Conservation (phyloP, 2,113 vertebrate species). For the Dendrocopos noguchii region DNA sequence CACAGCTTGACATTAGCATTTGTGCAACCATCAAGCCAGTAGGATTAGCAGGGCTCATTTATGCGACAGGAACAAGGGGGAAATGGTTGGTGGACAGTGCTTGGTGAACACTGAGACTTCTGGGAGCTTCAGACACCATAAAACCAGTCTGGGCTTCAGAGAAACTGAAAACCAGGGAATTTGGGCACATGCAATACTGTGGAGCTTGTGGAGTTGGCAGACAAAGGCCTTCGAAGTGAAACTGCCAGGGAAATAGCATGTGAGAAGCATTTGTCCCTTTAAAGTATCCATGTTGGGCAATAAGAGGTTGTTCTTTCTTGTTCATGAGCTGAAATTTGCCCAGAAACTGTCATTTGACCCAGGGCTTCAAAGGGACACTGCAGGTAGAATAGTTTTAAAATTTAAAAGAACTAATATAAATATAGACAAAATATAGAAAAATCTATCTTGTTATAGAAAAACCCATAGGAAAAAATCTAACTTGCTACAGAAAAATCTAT, state of each 20-base stretch:
- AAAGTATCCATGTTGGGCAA: background rate
- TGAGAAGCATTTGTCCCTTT: accelerated
- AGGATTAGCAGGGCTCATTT: background rate
- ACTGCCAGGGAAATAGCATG: background rate
- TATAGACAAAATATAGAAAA: background rate
- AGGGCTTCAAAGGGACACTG: background rate
- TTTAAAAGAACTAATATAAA: background rate
- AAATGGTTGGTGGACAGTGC: accelerated
- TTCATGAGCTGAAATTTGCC: background rate
- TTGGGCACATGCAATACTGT: background rate
- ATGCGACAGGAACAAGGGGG: background rate
- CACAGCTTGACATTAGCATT: background rate
- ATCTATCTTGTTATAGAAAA: background rate
- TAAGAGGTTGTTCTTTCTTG: background rate
- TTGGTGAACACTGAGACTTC: background rate
- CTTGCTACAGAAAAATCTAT: background rate
- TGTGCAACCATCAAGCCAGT: background rate
- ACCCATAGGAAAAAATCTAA: background rate
- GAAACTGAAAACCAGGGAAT: background rate
- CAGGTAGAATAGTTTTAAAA: background rate
- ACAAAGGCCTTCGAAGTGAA: background rate
- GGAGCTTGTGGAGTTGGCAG: background rate
- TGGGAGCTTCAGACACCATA: background rate
- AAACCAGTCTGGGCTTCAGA: background rate
- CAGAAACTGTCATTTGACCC: background rate